Evolutionary conservation across 37 sponge, comb jelly and placozoan species (phyloP), one percentile per base, ranked within the genome.

Genomic region (Eunapius fragilis): DNA sequence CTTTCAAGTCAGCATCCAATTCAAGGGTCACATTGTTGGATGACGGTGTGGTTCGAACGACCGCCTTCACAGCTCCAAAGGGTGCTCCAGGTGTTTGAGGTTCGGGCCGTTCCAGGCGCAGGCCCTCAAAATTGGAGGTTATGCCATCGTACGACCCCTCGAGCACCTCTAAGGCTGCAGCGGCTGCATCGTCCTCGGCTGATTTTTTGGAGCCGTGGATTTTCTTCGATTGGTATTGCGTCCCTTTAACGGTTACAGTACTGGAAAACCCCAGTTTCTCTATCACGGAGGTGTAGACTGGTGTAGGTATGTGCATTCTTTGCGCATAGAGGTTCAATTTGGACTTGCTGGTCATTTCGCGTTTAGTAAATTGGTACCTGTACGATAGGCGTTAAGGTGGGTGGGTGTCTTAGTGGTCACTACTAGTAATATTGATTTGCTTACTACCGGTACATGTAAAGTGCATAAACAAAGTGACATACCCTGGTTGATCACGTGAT

Each of bases 181-280:
- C 70, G 0, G 94, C 94, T 12, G 84, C 94, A 67, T 87, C 86
- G 35, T 90, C 50, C 36, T 94, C 91, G 32, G 94, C 94, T 25
- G 28, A 71, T 36, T 90, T 94, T 83, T 90, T 90, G 0, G 85
- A 71, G 7, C 69, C 31, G 35, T 82, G 84, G 25, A 22, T 25
- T 2, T 10, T 9, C 49, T 1, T 6, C 4, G 92, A 88, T 25
- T 2, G 48, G 86, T 45, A 88, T 1, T 7, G n/a, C 23, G 13
- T n/a, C 2, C 70, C 82, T 12, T 58, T 47, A 3, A 84, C 76
- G 0, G n/a, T 72, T 32, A 91, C 78, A 13, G 58, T 31, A 19
- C 85, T 77, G 19, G 45, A 68, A 35, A 84, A 87, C 0, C 83
- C 84, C 19, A 32, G 82, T 5, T 23, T 48, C 25, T 31, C 30